phyloP scores from a whole-genome alignment of 2,113 vertebrate species.

The Chaetodon auriga region DNA sequence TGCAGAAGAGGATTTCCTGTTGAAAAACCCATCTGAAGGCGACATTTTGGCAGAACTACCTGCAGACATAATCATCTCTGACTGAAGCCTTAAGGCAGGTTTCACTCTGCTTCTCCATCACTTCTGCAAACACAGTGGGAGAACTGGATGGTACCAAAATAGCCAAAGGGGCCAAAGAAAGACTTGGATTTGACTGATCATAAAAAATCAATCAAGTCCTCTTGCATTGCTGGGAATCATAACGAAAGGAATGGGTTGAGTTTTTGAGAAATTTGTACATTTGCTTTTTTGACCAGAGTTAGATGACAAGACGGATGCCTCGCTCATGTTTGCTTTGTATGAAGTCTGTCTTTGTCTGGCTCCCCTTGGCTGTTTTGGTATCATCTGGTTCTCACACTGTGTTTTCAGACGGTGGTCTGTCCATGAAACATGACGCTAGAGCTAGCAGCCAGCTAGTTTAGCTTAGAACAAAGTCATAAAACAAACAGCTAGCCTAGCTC shows the following conservation, averaged over 20 bases:
- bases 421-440: not conserved
- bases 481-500: not conserved
- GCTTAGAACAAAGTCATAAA: not conserved
- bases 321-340: not conserved
- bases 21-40: constrained; percentile 33
- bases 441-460: not conserved
- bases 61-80: constrained; percentile 66
- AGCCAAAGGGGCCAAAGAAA: not conserved
- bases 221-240: not conserved
- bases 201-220: not conserved
- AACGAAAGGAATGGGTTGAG: not conserved
- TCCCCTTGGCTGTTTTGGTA: too few relatives aligned
- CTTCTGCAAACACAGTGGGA: not conserved
- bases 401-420: not conserved
- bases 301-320: too few relatives aligned
- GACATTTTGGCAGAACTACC: constrained; percentile 50
- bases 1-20: constrained; percentile 42
- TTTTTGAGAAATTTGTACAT: not conserved
- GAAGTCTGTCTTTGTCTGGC: too few relatives aligned
- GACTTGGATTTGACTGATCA: not conserved
- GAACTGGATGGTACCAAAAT: constrained; percentile 10
- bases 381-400: not conserved
- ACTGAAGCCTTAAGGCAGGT: constrained; percentile 56
- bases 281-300: not conserved
- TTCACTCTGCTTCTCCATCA: constrained; percentile 41